These are phyloP conservation scores for Aleiodes leptofemur DNA, from an alignment of 2,888 invertebrate species.

Conservation along the genomic window DNA sequence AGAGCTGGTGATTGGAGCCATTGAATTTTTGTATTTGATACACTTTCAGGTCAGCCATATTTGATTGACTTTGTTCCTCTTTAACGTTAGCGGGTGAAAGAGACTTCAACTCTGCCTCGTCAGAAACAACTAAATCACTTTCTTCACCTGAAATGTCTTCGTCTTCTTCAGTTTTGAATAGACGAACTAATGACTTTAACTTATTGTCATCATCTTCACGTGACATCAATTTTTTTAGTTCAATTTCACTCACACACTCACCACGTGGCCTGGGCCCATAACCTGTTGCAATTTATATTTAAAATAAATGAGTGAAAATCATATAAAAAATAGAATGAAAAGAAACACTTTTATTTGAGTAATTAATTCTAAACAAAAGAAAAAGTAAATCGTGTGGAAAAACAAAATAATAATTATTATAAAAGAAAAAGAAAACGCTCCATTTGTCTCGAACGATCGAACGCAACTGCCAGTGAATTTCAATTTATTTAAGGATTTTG, in stretches of 20 bases:
- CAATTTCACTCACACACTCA: not conserved
- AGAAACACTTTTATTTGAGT: not conserved
- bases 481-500: too few relatives aligned
- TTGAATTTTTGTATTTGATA: constrained; percentile 50
- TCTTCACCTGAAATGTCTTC: too few relatives aligned
- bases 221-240: not conserved
- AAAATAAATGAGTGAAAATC: not conserved
- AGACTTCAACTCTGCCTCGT: too few relatives aligned
- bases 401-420: too few relatives aligned
- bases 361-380: not conserved
- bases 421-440: too few relatives aligned
- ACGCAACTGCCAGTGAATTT: too few relatives aligned
- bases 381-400: too few relatives aligned
- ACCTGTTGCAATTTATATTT: constrained; percentile 1
- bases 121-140: too few relatives aligned
- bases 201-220: not conserved
- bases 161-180: too few relatives aligned
- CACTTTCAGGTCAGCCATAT: constrained; percentile 41
- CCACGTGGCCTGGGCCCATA: constrained; percentile 4
- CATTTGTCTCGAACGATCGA: too few relatives aligned
- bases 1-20: constrained; percentile 47
- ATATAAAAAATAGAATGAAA: not conserved
- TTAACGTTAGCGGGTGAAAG: too few relatives aligned
- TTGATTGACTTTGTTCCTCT: not conserved
- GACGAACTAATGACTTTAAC: too few relatives aligned